Evolutionary conservation across 30 jellyfish, hydroid and myxozoan species (phyloP).

Genomic region (Aurelia sp.): DNA sequence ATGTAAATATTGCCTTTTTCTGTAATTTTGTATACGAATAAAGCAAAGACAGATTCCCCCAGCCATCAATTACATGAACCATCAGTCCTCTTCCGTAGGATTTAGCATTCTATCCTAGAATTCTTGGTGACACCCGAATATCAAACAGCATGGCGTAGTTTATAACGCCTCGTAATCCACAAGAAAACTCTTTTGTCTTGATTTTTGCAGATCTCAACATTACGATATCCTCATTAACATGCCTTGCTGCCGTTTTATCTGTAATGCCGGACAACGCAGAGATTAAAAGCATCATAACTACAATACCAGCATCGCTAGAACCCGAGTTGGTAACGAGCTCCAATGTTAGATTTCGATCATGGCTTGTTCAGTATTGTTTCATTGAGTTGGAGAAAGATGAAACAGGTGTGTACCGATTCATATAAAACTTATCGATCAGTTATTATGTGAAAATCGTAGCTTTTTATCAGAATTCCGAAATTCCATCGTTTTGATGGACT

Average conservation of each 20-base stretch:
- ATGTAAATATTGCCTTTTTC: too few species aligned
- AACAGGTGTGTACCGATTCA: neutral
- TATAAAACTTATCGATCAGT: neutral
- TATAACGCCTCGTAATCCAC: neutral
- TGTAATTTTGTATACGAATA: too few species aligned
- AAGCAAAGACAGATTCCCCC: too few species aligned
- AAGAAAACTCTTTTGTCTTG: too few species aligned
- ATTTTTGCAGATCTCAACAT: constrained; percentile 61
- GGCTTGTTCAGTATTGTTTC: constrained; percentile 75
- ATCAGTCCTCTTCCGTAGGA: too few species aligned
- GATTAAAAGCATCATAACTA: neutral
- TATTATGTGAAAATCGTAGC: too few species aligned
- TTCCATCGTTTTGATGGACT: too few species aligned
- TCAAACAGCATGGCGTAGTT: too few species aligned
- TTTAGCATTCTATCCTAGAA: too few species aligned
- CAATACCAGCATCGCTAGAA: constrained; percentile 20
- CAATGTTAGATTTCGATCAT: constrained; percentile 38
- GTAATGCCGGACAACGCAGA: constrained; percentile 62
- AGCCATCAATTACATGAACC: too few species aligned
- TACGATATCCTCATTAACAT: constrained; percentile 80
- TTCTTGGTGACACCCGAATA: too few species aligned
- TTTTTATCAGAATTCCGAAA: too few species aligned
- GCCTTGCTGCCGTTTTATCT: constrained; percentile 96
- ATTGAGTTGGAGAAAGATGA: constrained; percentile 16
- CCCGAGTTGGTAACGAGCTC: neutral